Evolutionary conservation across 2,797 vertebrate species (phyloP), one percentile per base, ranked within the genome.

Genomic region (Enteromius anoplus): DNA sequence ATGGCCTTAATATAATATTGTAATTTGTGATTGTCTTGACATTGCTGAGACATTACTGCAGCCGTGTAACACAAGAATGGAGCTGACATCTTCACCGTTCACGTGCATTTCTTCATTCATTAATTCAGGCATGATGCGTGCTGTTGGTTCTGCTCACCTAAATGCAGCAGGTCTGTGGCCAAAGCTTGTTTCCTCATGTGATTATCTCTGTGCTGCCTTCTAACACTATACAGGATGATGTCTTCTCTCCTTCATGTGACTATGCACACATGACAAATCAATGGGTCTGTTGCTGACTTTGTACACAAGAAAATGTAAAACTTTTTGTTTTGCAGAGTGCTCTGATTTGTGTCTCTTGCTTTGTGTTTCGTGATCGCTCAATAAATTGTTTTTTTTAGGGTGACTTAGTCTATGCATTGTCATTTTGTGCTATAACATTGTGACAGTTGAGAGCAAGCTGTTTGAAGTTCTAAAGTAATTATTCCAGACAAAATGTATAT

Each of bases 261-360:
- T 42, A 93, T 93, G 91, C 95, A 96, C 96, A 96, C 97, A 95
- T 96, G 93, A 94, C 93, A 90, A 93, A 92, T 26, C n/a, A 68
- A 69, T 90, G 91, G 85, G 89, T 92, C 90, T 91, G 91, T 92
- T 94, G 94, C 90, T 90, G 90, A 95, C 92, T 95, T 94, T 97
- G 96, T 98, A 98, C 96, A 97, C 96, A 94, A 92, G 88, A 90
- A 88, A 78, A 95, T 83, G 90, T 91, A 91, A 60, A 75, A 89
- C 92, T 92, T 94, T 97, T 95, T 95, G 96, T 97, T 96, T 94
- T 93, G 93, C 92, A 93, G 93, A 95, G 94, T 94, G 94, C 93
- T 90, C 92, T 92, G 88, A 89, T 93, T 93, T 95, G 93, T 95
- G 93, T 95, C 93, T 91, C 89, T 93, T 95, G 95, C 94, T 93